A percentile compares a stretch with the other conserved stretches of the same genome.
phyloP scores from a whole-genome alignment of 2,797 vertebrate species.

The Pterois miles region DNA sequence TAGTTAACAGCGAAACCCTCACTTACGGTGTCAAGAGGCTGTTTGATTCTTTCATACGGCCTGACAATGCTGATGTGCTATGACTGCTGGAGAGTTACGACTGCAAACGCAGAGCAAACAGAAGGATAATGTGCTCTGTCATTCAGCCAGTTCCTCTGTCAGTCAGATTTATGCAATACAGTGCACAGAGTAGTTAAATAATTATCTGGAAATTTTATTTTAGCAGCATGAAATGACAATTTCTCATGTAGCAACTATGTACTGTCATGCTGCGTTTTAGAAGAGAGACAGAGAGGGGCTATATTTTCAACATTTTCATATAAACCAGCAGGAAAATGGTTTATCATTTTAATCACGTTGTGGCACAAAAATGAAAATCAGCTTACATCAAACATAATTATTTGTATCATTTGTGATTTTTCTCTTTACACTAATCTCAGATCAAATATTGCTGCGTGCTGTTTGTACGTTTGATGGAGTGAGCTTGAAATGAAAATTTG shows the following conservation, averaged over 20 bases:
- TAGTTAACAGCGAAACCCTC: constrained; percentile 60
- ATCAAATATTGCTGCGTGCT: constrained; percentile 59
- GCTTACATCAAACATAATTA: constrained; percentile 67
- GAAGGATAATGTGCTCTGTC: constrained; percentile 49
- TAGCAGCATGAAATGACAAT: background rate
- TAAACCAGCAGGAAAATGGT: constrained; percentile 41
- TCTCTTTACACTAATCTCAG: constrained; percentile 59
- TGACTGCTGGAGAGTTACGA: constrained; percentile 37
- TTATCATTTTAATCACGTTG: constrained; percentile 64
- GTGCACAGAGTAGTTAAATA: constrained; percentile 4
- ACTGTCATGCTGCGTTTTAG: background rate
- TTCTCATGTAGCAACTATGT: background rate
- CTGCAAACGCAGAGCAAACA: constrained; percentile 44
- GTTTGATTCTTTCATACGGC: constrained; percentile 48
- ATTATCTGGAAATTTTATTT: constrained; percentile 4
- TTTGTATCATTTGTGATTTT: constrained; percentile 66
- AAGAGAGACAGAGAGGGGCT: background rate
- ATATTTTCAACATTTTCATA: constrained; percentile 36
- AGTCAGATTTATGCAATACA: constrained; percentile 19
- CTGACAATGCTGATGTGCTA: constrained; percentile 54
- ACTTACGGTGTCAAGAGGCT: constrained; percentile 69
- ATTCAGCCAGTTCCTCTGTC: constrained; percentile 38
- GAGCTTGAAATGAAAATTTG: constrained; percentile 67
- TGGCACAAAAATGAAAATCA: constrained; percentile 56
- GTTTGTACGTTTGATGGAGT: constrained; percentile 39